Evolutionary conservation across 2,888 invertebrate species (phyloP), one percentile per base, ranked within the genome.

Genomic region (Himalopsyche tibetana): DNA sequence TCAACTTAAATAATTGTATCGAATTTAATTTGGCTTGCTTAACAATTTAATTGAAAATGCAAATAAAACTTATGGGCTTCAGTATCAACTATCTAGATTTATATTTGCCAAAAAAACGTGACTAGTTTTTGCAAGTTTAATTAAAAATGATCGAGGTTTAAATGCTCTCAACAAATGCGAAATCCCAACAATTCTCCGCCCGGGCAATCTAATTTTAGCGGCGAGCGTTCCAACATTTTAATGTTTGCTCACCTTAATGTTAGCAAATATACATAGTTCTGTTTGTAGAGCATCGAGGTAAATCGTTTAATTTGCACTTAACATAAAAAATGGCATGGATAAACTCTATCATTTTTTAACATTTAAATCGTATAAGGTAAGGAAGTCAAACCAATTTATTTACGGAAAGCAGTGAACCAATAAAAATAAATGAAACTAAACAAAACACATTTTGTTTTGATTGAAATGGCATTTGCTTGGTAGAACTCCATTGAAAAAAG

Each of bases 141-240:
- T 81, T 84, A 56, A 84, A 84, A 84, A 84, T 84, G 80, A 84
- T 81, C 69, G 84, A 79, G 84, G 84, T 17, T 84, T 81, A 84
- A 84, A 81, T 56, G 84, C 80, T 84, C 81, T 80, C 56, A 42
- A 55, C 84, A 81, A 84, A 84, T 84, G 81, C 63, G 80, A 84
- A 84, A 84, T 84, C 80, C 84, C 80, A 84, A 84, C 84, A 84
- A 80, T 84, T 84, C 55, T 63, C 19, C 63, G 63, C 63, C 63
- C 63, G 63, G 63, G 63, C n/a, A 63, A 63, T 63, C 63, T 63
- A 63, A 63, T 63, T 63, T 63, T 63, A 63, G 63, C 63, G 63
- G 63, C 63, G n/a, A 63, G 63, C 63, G 63, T 63, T 63, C 63
- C 63, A 63, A 63, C 63, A 63, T 63, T 63, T 63, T 63, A 63